A percentile compares a stretch with the other conserved stretches of the same genome.
These are phyloP conservation scores for Cerastis rubricosa DNA, from an alignment of 2,888 invertebrate species.

Conservation along the genomic window DNA sequence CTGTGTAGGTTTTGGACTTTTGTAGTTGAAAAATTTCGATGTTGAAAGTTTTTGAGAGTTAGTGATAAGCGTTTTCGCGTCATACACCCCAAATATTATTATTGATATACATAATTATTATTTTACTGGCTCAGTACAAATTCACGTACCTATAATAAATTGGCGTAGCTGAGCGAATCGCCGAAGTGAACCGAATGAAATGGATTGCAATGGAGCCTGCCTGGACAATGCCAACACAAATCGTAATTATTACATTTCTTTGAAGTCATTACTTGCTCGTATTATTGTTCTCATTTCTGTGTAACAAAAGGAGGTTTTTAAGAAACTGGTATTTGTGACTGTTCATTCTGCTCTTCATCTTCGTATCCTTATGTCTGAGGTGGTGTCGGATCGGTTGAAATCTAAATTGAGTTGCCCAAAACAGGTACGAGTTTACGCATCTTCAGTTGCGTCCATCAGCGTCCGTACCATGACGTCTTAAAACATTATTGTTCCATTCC, in stretches of 20 bases:
- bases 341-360: not conserved
- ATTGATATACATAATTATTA: not conserved
- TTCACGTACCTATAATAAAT: not conserved
- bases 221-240: slow-evolving; percentile 50
- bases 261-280: slow-evolving; percentile 19
- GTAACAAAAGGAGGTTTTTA: slow-evolving; percentile 6
- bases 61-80: no score
- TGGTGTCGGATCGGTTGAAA: not conserved
- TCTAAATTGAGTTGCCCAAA: not conserved
- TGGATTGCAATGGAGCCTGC: slow-evolving; percentile 38
- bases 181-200: slow-evolving; percentile 34
- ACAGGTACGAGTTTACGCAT: not conserved
- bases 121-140: not conserved
- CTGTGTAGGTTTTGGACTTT: no score
- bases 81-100: no score
- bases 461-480: no score
- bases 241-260: slow-evolving; percentile 45
- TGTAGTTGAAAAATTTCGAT: no score
- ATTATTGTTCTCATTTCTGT: slow-evolving; percentile 25
- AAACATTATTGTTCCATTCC: no score
- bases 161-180: slow-evolving; percentile 27
- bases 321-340: not conserved
- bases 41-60: no score
- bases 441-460: not conserved
- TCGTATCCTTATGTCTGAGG: not conserved